A percentile compares a stretch with the other conserved stretches of the same genome.
phyloP scores from a whole-genome alignment of 2,113 vertebrate species.

The human region GRCh38 chrX:9530001-9530500 shows the following conservation, averaged over 20 bases:
- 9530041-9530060: background rate
- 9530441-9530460: background rate
- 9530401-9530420: constrained; percentile 26
- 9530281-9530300: background rate
- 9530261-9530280: background rate
- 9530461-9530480: constrained; percentile 38
- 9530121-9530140: background rate
- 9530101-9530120: background rate
- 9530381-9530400: background rate
- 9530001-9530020: too few relatives aligned
- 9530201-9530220: background rate
- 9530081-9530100: background rate
- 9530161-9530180: background rate
- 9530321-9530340: background rate
- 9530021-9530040: accelerated
- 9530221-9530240: background rate
- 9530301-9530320: background rate
- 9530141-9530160: background rate
- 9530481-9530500: background rate
- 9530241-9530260: background rate
- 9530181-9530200: background rate
- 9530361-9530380: background rate
- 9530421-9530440: constrained; percentile 29
- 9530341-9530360: background rate
- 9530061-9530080: background rate